Evolutionary conservation across 2,113 vertebrate species (phyloP).

Genomic region (Istiophorus platypterus): DNA sequence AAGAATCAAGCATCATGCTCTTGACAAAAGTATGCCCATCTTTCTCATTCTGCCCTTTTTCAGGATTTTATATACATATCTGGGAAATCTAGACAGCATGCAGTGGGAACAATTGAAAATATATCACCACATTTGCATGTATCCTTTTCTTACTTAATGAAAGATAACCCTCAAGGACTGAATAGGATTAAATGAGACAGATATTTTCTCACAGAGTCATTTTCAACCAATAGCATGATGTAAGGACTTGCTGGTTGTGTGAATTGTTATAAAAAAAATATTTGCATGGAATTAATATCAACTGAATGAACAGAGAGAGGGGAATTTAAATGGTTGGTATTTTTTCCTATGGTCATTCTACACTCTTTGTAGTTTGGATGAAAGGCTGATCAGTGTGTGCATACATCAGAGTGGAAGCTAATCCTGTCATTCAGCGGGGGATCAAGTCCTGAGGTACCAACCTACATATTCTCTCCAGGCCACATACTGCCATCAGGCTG

Average conservation of each 20-base stretch:
- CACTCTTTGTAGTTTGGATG: constrained; percentile 66
- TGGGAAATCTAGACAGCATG: not conserved
- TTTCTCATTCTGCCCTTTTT: not conserved
- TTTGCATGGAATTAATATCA: constrained; percentile 7
- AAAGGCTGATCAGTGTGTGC: constrained; percentile 57
- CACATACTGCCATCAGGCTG: constrained; percentile 12
- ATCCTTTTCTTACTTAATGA: not conserved
- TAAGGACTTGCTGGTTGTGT: too few relatives aligned
- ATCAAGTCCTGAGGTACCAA: constrained; percentile 71
- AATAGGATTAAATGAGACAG: not conserved
- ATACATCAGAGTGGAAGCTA: constrained; percentile 66
- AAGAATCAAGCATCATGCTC: not conserved
- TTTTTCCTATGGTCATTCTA: constrained; percentile 28
- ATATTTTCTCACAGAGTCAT: not conserved
- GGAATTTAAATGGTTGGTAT: not conserved
- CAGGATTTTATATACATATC: not conserved
- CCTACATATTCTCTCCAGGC: constrained; percentile 51
- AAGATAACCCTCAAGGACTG: not conserved
- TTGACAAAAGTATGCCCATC: not conserved
- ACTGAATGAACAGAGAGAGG: constrained; percentile 6
- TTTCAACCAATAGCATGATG: not conserved
- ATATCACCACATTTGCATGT: not conserved
- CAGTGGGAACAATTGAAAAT: not conserved
- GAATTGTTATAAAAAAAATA: not conserved
- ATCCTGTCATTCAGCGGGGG: constrained; percentile 75